Conservation (phyloP, 2,113 vertebrate species). For the Forbesichthys agassizii region DNA sequence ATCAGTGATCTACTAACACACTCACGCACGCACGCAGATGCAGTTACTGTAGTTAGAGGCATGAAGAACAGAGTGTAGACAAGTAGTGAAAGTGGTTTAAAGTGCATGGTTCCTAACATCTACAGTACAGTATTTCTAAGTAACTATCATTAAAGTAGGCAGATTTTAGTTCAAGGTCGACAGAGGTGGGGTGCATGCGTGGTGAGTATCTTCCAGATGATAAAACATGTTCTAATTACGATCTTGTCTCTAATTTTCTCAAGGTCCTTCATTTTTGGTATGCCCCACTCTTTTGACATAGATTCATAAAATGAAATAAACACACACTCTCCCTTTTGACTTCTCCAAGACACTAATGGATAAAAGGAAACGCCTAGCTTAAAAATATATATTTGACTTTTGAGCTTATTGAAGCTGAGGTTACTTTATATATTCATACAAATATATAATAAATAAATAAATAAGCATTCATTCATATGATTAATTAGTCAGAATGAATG, state of each 20-base stretch:
- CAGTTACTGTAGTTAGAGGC: no score
- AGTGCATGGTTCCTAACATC: no score
- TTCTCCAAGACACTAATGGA: slow-evolving; percentile 13
- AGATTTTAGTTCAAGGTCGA: slow-evolving; percentile 42
- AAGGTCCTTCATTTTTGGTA: slow-evolving; percentile 54
- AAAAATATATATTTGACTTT: no score
- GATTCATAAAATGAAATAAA: slow-evolving; percentile 53
- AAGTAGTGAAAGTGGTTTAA: no score
- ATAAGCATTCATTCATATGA: no score
- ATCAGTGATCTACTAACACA: no score
- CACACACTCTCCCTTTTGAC: slow-evolving; percentile 17
- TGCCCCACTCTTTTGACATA: slow-evolving; percentile 68
- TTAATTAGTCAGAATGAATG: no score
- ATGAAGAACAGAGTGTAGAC: no score
- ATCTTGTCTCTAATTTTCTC: slow-evolving; percentile 62
- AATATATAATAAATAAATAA: background rate
- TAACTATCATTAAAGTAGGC: no score
- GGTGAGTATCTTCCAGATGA: slow-evolving; percentile 49
- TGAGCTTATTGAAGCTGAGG: no score
- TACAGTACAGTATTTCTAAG: no score
- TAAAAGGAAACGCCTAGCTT: slow-evolving; percentile 26
- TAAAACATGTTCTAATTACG: slow-evolving; percentile 74
- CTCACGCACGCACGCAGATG: slow-evolving; percentile 2
- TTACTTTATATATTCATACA: background rate
- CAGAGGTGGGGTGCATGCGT: slow-evolving; percentile 49